Conservation (phyloP, 2,888 invertebrate genomes). For the Lordiphosa fenestrarum region DNA sequence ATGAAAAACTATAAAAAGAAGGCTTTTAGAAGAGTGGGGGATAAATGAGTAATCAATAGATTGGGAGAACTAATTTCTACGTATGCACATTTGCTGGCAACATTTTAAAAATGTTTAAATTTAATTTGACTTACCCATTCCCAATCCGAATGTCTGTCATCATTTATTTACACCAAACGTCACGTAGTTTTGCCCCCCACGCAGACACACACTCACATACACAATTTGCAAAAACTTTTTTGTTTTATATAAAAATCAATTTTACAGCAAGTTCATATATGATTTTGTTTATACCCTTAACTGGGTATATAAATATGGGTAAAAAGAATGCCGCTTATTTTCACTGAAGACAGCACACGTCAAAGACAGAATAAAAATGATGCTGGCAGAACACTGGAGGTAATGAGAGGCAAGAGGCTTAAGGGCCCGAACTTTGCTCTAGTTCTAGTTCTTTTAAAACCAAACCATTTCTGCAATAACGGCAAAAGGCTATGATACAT, state of each 20-base stretch:
- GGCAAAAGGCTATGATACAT: too few relatives aligned
- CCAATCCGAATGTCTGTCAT: slow-evolving; percentile 19
- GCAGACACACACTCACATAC: not conserved
- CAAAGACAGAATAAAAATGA: too few relatives aligned
- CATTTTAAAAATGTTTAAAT: slow-evolving; percentile 33
- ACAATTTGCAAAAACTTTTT: slow-evolving; percentile 6
- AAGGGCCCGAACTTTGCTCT: too few relatives aligned
- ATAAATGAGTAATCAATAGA: too few relatives aligned
- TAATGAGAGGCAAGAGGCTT: too few relatives aligned
- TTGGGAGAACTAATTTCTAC: too few relatives aligned
- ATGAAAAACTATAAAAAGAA: too few relatives aligned
- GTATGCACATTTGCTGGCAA: not conserved
- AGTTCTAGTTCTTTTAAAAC: too few relatives aligned
- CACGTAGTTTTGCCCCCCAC: slow-evolving; percentile 21
- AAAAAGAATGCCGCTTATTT: not conserved
- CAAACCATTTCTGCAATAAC: too few relatives aligned
- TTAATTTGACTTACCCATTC: slow-evolving; percentile 33
- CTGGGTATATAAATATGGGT: not conserved
- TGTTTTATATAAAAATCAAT: slow-evolving; percentile 25
- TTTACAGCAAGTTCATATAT: slow-evolving; percentile 20
- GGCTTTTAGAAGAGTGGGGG: too few relatives aligned
- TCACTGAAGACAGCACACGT: too few relatives aligned
- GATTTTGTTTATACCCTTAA: slow-evolving; percentile 4
- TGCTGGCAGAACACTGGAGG: too few relatives aligned
- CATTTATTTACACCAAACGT: slow-evolving; percentile 36